Evolutionary conservation across 2,797 vertebrate genomes (phyloP).

Genomic region (Mormyrus proboscirostris): DNA sequence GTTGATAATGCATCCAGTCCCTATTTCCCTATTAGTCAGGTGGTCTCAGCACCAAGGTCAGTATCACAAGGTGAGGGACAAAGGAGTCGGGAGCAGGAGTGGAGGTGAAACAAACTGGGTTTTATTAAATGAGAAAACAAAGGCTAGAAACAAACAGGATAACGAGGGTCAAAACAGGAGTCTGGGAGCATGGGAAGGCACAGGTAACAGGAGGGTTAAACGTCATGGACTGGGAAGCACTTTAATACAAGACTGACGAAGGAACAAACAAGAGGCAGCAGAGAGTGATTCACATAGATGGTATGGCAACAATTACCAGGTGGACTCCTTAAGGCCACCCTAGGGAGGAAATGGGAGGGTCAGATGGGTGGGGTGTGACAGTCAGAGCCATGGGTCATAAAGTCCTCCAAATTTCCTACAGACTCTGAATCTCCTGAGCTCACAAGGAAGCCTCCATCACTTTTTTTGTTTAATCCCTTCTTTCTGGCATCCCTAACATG

Average conservation of each 20-base stretch:
- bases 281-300: background rate
- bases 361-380: background rate
- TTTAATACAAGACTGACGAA: background rate
- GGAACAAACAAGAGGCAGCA: background rate
- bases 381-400: background rate
- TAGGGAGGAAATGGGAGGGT: background rate
- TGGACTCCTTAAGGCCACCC: background rate
- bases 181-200: background rate
- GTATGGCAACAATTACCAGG: background rate
- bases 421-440: background rate
- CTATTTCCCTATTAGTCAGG: background rate
- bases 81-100: background rate
- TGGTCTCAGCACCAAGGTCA: background rate
- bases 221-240: background rate
- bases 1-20: background rate
- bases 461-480: background rate
- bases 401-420: background rate
- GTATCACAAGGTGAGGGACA: background rate
- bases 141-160: background rate
- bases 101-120: background rate
- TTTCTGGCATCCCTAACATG: background rate
- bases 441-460: background rate
- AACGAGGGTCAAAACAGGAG: background rate
- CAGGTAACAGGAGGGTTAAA: background rate
- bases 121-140: background rate